A percentile compares a stretch with the other conserved stretches of the same genome.
phyloP scores from a whole-genome alignment of 1,140 invertebrate species.

The Panagrolaimus sp. region DNA sequence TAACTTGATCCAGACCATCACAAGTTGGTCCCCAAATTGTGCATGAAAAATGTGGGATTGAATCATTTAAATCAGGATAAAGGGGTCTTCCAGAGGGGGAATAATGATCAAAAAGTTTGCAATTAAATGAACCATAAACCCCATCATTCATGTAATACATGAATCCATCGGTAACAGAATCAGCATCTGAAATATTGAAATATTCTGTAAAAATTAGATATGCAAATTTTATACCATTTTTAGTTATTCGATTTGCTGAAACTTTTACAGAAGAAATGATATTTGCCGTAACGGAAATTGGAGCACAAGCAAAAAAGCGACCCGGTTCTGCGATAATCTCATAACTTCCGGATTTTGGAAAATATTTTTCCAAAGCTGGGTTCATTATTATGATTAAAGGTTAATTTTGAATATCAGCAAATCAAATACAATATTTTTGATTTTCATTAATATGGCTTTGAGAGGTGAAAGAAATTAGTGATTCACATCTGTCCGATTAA shows the following conservation, averaged over 20 bases:
- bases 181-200: conserved; percentile 35
- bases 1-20: conserved; percentile 82
- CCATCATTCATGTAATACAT: conserved; percentile 98
- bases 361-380: conserved; percentile 73
- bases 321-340: conserved; percentile 85
- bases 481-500: too few relatives aligned
- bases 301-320: conserved; percentile 85
- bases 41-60: conserved; percentile 60
- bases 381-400: too few relatives aligned
- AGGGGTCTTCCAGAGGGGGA: conserved; percentile 66
- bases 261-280: conserved; percentile 76
- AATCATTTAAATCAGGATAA: conserved; percentile 63
- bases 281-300: conserved; percentile 81
- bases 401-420: too few relatives aligned
- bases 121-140: conserved; percentile 96
- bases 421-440: too few relatives aligned
- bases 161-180: conserved; percentile 64
- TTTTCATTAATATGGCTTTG: too few relatives aligned
- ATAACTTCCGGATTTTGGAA: conserved; percentile 70
- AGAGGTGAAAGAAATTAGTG: too few relatives aligned
- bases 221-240: conserved; percentile 31
- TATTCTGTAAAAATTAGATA: too few relatives aligned
- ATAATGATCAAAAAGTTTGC: conserved; percentile 87
- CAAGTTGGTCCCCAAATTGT: conserved; percentile 88
- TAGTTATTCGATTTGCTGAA: conserved; percentile 47